These are phyloP conservation scores for Ceyx margarethae DNA, from an alignment of 2,113 vertebrate genomes.

Conservation along the genomic window DNA sequence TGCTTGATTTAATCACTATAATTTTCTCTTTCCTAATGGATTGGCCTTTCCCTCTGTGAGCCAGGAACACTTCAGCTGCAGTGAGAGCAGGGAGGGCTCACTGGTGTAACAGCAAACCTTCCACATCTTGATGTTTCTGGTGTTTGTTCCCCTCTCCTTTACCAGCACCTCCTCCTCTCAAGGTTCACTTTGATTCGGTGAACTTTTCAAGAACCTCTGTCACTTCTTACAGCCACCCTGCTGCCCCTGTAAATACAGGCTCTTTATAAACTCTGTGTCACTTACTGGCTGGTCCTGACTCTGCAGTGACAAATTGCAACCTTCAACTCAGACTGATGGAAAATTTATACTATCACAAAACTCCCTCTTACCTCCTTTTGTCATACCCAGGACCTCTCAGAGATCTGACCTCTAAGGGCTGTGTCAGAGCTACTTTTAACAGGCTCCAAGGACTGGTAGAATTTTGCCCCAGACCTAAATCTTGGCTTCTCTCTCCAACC, in stretches of 20 bases:
- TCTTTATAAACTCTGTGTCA: background rate
- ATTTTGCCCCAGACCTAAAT: background rate
- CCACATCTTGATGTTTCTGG: background rate
- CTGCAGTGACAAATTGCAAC: background rate
- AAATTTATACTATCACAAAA: background rate
- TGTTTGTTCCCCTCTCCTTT: background rate
- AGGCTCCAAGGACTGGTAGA: background rate
- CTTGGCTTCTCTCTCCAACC: background rate
- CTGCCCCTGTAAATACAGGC: background rate
- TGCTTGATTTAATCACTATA: background rate
- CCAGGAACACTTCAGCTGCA: background rate
- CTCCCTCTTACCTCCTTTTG: background rate
- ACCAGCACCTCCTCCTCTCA: background rate
- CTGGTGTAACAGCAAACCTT: background rate
- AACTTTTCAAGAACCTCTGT: background rate
- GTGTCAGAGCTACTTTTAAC: background rate
- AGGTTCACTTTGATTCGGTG: background rate
- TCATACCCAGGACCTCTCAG: background rate
- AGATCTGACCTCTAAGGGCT: background rate
- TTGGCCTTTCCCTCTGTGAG: background rate
- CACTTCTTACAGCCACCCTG: background rate
- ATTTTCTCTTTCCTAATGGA: slow-evolving; percentile 30
- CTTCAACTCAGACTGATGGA: background rate
- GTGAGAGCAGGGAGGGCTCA: background rate
- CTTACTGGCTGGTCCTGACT: background rate